Conservation (phyloP, 2,113 vertebrate species). For the Mastomys natalensis region DNA sequence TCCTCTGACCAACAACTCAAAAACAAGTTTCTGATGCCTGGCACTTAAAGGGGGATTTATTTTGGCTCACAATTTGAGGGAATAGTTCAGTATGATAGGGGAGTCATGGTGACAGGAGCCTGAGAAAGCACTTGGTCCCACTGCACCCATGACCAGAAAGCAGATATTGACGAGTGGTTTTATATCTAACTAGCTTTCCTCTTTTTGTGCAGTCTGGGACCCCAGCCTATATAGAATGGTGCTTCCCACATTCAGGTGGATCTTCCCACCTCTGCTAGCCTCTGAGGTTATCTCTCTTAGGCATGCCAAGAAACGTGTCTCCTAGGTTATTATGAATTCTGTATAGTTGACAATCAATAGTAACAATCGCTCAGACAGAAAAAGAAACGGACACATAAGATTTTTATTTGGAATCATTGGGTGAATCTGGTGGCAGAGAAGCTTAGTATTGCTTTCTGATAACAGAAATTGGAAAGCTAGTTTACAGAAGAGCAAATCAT, state of each 20-base stretch:
- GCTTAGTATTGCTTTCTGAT: neutral
- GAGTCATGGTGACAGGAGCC: neutral
- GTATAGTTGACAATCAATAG: neutral
- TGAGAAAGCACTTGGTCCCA: neutral
- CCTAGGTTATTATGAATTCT: neutral
- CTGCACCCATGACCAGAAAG: neutral
- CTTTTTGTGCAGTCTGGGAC: neutral
- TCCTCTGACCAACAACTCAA: neutral
- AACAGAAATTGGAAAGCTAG: neutral
- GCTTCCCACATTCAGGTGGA: neutral
- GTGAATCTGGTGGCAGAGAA: slow-evolving; percentile 19
- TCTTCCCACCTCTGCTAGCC: neutral
- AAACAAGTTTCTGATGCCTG: neutral
- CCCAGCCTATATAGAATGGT: neutral
- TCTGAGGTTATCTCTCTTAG: neutral
- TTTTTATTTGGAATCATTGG: slow-evolving; percentile 15
- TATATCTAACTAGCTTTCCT: neutral
- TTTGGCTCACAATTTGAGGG: neutral
- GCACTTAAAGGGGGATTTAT: neutral
- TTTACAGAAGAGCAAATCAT: neutral
- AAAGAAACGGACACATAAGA: neutral
- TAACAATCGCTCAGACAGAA: neutral
- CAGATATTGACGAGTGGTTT: neutral
- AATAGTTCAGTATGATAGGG: neutral
- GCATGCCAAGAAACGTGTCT: neutral